Conservation (phyloP, 2,888 invertebrate genomes). For the Idaea dimidiata region DNA sequence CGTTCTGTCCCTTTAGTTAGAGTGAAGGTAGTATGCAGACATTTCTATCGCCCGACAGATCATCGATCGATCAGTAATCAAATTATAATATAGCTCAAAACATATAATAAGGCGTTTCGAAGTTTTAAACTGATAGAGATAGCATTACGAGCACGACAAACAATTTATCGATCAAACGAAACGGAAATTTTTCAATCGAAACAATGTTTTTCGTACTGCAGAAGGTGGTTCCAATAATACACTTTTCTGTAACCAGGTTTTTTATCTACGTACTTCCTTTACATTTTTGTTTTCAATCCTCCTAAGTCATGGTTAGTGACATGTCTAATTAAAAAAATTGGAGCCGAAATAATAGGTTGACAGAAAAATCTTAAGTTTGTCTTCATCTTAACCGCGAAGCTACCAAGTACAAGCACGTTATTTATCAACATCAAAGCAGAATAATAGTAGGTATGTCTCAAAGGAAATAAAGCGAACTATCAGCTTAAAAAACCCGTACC, state of each 20-base stretch:
- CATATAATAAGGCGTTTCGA: too few species aligned
- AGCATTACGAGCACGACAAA: neutral
- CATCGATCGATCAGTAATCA: neutral
- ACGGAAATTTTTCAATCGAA: too few species aligned
- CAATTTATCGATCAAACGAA: neutral
- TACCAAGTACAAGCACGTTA: slow-evolving; percentile 10
- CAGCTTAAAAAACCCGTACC: slow-evolving; percentile 31
- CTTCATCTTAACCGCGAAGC: neutral
- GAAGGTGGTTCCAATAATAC: too few species aligned
- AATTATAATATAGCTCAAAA: neutral
- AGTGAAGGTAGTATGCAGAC: slow-evolving; percentile 3
- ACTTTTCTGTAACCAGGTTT: too few species aligned
- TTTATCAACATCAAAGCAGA: slow-evolving; percentile 19
- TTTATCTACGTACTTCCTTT: too few species aligned
- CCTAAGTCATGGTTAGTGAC: too few species aligned
- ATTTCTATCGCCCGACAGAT: slow-evolving; percentile 12
- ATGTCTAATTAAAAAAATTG: too few species aligned
- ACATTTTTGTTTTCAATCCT: too few species aligned
- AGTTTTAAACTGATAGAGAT: too few species aligned
- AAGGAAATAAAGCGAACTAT: slow-evolving; percentile 23
- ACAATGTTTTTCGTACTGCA: too few species aligned
- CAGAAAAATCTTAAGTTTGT: neutral
- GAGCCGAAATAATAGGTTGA: neutral
- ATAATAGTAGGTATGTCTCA: slow-evolving; percentile 10
- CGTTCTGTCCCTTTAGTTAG: neutral